Base-by-base conservation (phyloP, 2,113 vertebrate genomes). In the Oryzias curvinotus region DNA sequence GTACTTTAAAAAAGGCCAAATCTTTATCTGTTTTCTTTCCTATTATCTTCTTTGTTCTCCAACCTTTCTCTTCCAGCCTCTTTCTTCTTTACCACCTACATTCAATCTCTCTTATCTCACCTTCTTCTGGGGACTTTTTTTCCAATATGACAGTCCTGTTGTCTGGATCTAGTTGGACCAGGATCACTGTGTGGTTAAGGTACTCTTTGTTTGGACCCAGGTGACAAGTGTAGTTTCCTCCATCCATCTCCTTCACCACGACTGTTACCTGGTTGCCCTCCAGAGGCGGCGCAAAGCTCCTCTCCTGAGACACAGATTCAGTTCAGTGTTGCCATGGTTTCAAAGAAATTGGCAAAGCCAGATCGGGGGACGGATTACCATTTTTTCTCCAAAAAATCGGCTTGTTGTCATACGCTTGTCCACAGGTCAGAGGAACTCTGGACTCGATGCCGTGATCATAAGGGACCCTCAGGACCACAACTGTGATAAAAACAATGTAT, bases 201-300 rank as follows among this genome's bases (percentile, higher is more conserved):
- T 88, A 64, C 0, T 74, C 64, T 71, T 89, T 83, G 0, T 46
- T 17, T 2, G 55, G 14, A 3, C 62, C 13, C 17, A 69, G 70
- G 74, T 91, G 89, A 68, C 92, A 93, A 5, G 78, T 86, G 85
- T 83, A 93, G 80, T 91, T 92, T 26, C 90, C 91, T 42, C 87
- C 92, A 0, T 62, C 21, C 80, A 87, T 73, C 21, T 86, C 88
- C 18, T 74, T 63, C 53, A 91, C 85, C 1, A 36, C 26, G 1
- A 88, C 85, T 0, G 0, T 48, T n/a, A 92, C 71, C 6, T 53
- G 23, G 61, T 90, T 91, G 1, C 89, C 90, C 21, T 46, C 25
- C 13, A 83, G 68, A 65, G 59, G 0, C 5, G 73, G 69, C 0
- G 45, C 7, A 0, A 81, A 51, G n/a, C 42, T 52, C 65, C 56